These are phyloP conservation scores for Alauda arvensis DNA, from an alignment of 2,797 vertebrate species.

Conservation along the genomic window DNA sequence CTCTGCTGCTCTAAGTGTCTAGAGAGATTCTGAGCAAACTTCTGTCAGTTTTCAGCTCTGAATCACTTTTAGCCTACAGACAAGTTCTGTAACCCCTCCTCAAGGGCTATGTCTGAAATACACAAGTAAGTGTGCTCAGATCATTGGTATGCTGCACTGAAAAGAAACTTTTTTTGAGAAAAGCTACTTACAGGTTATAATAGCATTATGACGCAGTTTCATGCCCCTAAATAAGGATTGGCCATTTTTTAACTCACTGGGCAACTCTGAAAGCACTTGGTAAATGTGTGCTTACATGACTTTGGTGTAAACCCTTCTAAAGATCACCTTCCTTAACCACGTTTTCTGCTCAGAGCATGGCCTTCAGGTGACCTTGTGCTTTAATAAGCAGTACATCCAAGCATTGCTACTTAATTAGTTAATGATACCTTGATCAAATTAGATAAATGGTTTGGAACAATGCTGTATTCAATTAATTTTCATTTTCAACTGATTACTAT, in stretches of 20 bases:
- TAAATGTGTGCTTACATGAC: neutral
- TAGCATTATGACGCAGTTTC: neutral
- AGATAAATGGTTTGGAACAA: slow-evolving; percentile 45
- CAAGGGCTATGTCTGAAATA: neutral
- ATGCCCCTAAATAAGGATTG: neutral
- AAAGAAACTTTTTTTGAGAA: neutral
- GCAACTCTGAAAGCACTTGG: neutral
- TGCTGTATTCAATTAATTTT: slow-evolving; percentile 39
- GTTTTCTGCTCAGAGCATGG: neutral
- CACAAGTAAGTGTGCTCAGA: neutral
- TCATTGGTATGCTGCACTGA: neutral
- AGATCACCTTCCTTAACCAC: neutral
- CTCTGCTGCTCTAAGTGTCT: neutral
- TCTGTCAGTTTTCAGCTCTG: neutral
- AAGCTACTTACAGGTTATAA: neutral
- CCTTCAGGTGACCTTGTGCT: neutral
- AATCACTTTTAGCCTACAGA: neutral
- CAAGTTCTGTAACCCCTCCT: neutral
- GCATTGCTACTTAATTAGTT: slow-evolving; percentile 13
- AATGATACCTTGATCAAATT: slow-evolving; percentile 43
- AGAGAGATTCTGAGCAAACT: neutral
- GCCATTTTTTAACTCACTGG: neutral
- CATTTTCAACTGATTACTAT: slow-evolving; percentile 23
- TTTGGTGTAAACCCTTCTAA: neutral
- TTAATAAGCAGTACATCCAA: neutral